A percentile compares a stretch with the other conserved stretches of the same genome.
Conservation (phyloP, 2,888 invertebrate species). For the Tribolium freemani region DNA sequence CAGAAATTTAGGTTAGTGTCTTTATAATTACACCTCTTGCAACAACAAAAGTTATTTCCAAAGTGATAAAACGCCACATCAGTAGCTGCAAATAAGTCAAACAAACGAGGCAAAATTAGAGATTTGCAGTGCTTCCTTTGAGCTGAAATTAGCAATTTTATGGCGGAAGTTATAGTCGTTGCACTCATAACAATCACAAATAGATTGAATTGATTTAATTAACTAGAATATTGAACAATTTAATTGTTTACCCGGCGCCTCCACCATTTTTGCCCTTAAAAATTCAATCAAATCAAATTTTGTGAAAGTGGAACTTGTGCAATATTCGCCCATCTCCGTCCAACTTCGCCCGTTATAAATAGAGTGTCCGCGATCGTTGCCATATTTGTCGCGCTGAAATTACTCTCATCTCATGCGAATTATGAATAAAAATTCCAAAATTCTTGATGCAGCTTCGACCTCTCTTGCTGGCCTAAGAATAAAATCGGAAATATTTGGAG, state of each 20-base stretch:
- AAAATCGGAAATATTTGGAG: constrained; percentile 20
- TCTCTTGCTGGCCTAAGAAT: constrained; percentile 11
- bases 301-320: not conserved
- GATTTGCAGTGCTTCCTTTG: constrained; percentile 7
- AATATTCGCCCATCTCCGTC: constrained; percentile 2
- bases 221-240: not conserved
- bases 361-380: constrained; percentile 52
- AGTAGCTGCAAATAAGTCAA: not conserved
- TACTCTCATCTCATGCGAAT: constrained; percentile 22
- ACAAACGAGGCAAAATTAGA: not conserved
- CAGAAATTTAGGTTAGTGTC: not conserved
- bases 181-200: constrained; percentile 11
- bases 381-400: constrained; percentile 58
- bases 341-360: constrained; percentile 51
- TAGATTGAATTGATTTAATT: constrained; percentile 12
- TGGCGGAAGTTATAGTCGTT: constrained; percentile 20
- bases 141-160: constrained; percentile 26
- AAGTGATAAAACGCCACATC: not conserved
- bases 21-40: not conserved
- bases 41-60: not conserved
- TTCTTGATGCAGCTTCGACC: constrained; percentile 1
- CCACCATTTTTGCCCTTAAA: constrained; percentile 6
- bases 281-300: not conserved
- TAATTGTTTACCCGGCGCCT: constrained; percentile 6
- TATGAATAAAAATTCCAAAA: constrained; percentile 20